Conservation (phyloP, 2,797 vertebrate genomes). For the Sebastes taczanowskii region DNA sequence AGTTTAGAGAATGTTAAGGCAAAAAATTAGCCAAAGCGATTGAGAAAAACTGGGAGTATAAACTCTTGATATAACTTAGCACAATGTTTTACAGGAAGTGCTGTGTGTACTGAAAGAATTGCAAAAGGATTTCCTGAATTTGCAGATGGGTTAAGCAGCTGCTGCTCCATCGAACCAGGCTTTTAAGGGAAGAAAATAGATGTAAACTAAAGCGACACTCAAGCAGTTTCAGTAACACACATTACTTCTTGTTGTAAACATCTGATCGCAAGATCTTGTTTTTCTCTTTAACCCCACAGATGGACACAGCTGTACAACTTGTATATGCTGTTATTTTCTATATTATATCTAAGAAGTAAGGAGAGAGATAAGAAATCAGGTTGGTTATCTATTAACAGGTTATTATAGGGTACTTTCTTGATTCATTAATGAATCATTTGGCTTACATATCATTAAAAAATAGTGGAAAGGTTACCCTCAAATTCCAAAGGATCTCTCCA, state of each 20-base stretch:
- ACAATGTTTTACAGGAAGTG: background rate
- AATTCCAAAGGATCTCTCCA: background rate
- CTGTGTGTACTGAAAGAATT: background rate
- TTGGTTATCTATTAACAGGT: background rate
- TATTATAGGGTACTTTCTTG: background rate
- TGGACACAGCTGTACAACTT: background rate
- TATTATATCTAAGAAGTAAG: background rate
- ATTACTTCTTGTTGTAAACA: background rate
- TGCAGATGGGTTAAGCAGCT: constrained; percentile 9
- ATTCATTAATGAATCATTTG: background rate
- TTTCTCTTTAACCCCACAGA: background rate
- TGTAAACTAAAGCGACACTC: background rate
- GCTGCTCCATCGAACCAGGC: background rate
- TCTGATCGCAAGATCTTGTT: background rate
- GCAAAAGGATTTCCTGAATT: background rate
- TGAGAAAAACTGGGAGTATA: too few species aligned
- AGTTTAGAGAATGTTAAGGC: too few species aligned
- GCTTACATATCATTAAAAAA: background rate
- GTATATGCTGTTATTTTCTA: background rate
- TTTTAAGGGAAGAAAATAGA: background rate
- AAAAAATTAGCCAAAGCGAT: too few species aligned
- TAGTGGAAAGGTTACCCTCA: background rate
- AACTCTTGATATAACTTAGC: background rate
- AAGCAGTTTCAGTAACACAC: background rate
- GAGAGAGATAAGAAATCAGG: background rate